Percentiles rank a stretch among this genome's conserved stretches.
Conservation (phyloP, 2,888 invertebrate genomes). For the Rotaria macrura region DNA sequence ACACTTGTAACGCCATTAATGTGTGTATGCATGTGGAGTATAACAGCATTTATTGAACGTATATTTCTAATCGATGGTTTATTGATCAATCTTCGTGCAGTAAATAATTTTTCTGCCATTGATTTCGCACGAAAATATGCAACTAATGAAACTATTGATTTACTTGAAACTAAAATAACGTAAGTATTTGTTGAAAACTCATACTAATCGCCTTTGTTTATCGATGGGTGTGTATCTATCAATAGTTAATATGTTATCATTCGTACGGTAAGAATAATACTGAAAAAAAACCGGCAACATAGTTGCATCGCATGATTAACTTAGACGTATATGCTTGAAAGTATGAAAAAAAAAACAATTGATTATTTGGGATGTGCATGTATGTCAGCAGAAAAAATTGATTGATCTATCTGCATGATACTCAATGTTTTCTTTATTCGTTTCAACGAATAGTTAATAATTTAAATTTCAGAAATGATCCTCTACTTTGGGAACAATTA, state of each 20-base stretch:
- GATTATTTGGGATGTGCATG: neutral
- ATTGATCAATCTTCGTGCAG: neutral
- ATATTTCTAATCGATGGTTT: neutral
- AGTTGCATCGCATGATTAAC: neutral
- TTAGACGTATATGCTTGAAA: neutral
- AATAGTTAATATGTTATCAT: neutral
- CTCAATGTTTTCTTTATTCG: no score
- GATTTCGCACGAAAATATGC: slow-evolving; percentile 1
- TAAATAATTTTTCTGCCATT: slow-evolving; percentile 4
- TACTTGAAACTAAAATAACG: neutral
- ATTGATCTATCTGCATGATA: neutral
- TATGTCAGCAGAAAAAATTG: neutral
- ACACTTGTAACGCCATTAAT: neutral
- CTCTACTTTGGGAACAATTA: neutral
- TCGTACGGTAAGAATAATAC: neutral
- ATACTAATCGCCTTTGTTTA: neutral
- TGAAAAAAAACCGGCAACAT: neutral
- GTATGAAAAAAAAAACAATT: neutral
- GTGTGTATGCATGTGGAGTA: neutral
- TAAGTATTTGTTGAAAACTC: neutral
- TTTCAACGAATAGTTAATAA: no score
- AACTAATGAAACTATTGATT: neutral
- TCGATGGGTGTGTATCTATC: neutral
- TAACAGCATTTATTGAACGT: neutral
- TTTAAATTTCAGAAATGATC: neutral